Conservation (phyloP, 30 jellyfish, hydroid and myxozoan species). For the Turritopsis dohrnii region DNA sequence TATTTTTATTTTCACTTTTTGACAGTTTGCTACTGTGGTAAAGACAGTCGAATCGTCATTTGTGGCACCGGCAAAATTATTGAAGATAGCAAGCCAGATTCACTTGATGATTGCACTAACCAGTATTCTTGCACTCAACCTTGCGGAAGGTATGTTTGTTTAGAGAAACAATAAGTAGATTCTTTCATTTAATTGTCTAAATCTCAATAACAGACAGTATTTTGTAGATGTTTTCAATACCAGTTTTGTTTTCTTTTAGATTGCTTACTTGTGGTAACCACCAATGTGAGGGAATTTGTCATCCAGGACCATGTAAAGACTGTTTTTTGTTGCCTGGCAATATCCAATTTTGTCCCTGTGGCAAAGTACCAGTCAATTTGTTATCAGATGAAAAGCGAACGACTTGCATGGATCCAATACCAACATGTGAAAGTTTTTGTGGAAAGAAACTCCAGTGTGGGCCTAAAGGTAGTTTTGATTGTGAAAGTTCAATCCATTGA, state of each 20-base stretch:
- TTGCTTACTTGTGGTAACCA: slow-evolving; percentile 64
- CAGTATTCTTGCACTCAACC: slow-evolving; percentile 47
- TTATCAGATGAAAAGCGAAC: slow-evolving; percentile 47
- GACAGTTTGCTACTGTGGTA: slow-evolving; percentile 83
- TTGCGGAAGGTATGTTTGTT: slow-evolving; percentile 55
- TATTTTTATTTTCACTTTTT: not conserved
- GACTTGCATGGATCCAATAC: slow-evolving; percentile 79
- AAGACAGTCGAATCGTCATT: slow-evolving; percentile 37
- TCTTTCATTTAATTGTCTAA: not conserved
- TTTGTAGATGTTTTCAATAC: not conserved
- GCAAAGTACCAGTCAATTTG: slow-evolving; percentile 47
- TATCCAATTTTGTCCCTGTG: slow-evolving; percentile 73
- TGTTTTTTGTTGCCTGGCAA: slow-evolving; percentile 62
- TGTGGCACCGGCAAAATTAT: slow-evolving; percentile 72
- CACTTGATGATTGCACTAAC: slow-evolving; percentile 10
- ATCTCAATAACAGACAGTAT: not conserved
- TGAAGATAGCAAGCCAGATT: slow-evolving; percentile 12
- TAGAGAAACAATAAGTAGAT: not conserved
- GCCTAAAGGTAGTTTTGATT: slow-evolving; percentile 67
- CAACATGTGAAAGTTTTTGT: slow-evolving; percentile 80
- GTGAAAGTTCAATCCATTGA: not conserved
- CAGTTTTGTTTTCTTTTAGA: slow-evolving; percentile 17
- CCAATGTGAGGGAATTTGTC: slow-evolving; percentile 58
- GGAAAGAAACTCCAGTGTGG: slow-evolving; percentile 86
- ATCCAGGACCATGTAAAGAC: slow-evolving; percentile 59